Percentiles rank a stretch among this genome's conserved stretches.
Evolutionary conservation across 2,797 vertebrate genomes (phyloP).

Genomic region (Sebastes nivosus): DNA sequence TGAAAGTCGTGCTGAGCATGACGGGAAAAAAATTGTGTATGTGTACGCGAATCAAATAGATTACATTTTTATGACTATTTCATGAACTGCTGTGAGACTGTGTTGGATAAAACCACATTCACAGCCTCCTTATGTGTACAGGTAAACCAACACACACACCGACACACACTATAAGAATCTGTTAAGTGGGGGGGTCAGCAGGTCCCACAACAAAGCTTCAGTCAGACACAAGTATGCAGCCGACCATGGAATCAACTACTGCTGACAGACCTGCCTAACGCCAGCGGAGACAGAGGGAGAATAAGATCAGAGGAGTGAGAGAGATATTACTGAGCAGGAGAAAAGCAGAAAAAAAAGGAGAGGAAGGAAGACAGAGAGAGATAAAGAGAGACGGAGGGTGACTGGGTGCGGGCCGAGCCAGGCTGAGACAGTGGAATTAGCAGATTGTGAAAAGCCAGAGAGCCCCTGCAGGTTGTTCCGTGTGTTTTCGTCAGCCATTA

Average conservation of each 20-base stretch:
- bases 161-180: conserved; percentile 17
- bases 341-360: not conserved
- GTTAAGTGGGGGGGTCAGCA: conserved; percentile 48
- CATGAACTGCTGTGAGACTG: not conserved
- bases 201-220: conserved; percentile 66
- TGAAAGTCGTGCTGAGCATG: not conserved
- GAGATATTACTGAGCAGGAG: not conserved
- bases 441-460: conserved; percentile 57
- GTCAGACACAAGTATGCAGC: conserved; percentile 64
- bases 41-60: too few relatives aligned
- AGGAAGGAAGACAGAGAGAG: conserved; percentile 18
- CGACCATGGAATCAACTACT: conserved; percentile 58
- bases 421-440: conserved; percentile 61
- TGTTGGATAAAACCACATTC: not conserved
- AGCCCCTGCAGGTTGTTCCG: conserved; percentile 63
- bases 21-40: not conserved
- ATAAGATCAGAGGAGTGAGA: conserved; percentile 33
- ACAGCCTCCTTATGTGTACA: not conserved
- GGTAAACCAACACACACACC: not conserved
- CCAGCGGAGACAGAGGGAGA: conserved; percentile 28
- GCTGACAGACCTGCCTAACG: conserved; percentile 62
- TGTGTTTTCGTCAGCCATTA: conserved; percentile 70
- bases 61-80: not conserved
- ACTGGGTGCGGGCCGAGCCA: conserved; percentile 22
- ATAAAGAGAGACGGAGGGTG: conserved; percentile 20